Evolutionary conservation across 2,797 vertebrate species (phyloP), one percentile per base, ranked within the genome.

Genomic region (Austrolebias charrua): DNA sequence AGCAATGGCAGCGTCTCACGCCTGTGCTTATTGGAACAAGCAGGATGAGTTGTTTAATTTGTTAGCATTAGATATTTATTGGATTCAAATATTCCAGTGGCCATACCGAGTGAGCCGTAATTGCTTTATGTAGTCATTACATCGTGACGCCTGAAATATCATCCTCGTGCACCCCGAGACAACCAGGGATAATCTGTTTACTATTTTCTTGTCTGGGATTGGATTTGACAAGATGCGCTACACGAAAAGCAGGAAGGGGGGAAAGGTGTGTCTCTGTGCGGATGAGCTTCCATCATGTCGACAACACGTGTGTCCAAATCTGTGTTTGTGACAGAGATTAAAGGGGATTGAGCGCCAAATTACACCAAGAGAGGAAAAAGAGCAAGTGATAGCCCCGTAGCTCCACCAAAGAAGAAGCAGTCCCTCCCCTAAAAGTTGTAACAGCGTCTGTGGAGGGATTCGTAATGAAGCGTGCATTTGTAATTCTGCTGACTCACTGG

Each of bases 401-500:
- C 43, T 69, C 45, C 44, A 42, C 66, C 60, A 1, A 63, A 75
- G 48, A 61, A 71, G 69, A 75, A 55, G 38, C 38, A 40, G 1
- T 3, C 38, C 10, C 38, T 74, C 10, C 65, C 76, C 66, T 74
- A 63, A 63, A 58, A 38, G 63, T 61, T 73, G 78, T 73, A 82
- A 46, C 43, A 20, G 54, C 14, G 71, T 69, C 75, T 73, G 29
- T 55, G 70, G 60, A 66, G 58, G 64, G 80, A 84, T 84, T 79
- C 70, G 77, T 88, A 82, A 87, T 86, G 76, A 88, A 85, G 71
- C 56, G 65, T 63, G 76, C 81, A 69, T 82, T 82, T 79, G 62
- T 63, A 73, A 82, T 83, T 83, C 71, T 76, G 87, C 87, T 84
- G 86, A 90, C 76, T 88, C 81, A 71, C 15, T 40, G 44, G 69